Conservation (phyloP, 2,888 invertebrate species). For the Chouioia cunea region DNA sequence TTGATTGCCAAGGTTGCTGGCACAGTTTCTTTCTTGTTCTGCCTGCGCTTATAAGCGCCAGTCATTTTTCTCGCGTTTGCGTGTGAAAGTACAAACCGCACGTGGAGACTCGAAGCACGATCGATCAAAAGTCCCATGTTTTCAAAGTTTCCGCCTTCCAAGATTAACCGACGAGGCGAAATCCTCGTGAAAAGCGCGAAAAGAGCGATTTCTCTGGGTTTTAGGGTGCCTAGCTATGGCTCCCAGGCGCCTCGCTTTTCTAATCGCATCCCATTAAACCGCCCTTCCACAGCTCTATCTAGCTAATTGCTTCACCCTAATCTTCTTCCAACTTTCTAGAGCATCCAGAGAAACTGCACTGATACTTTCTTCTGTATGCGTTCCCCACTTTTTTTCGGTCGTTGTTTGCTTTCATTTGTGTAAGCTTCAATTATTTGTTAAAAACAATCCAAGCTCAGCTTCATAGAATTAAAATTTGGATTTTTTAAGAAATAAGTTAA, state of each 20-base stretch:
- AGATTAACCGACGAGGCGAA: slow-evolving; percentile 41
- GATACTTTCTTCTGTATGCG: slow-evolving; percentile 7
- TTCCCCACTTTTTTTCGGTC: slow-evolving; percentile 20
- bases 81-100: slow-evolving; percentile 28
- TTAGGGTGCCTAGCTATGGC: slow-evolving; percentile 56
- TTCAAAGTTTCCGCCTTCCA: slow-evolving; percentile 43
- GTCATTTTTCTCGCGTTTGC: slow-evolving; percentile 35
- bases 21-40: neutral
- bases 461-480: no score
- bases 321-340: slow-evolving; percentile 62
- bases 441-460: no score
- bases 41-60: slow-evolving; percentile 1
- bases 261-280: slow-evolving; percentile 66
- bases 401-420: no score
- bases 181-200: slow-evolving; percentile 53
- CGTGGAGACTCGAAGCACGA: slow-evolving; percentile 17
- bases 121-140: slow-evolving; percentile 47
- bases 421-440: no score
- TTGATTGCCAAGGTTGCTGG: no score
- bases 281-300: slow-evolving; percentile 53
- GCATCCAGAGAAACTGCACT: slow-evolving; percentile 51
- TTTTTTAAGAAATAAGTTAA: no score
- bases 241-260: slow-evolving; percentile 66
- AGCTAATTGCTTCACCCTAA: slow-evolving; percentile 63
- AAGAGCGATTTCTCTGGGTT: slow-evolving; percentile 59